Conservation (phyloP, 2,888 invertebrate species). For the Diadegma fenestrale region DNA sequence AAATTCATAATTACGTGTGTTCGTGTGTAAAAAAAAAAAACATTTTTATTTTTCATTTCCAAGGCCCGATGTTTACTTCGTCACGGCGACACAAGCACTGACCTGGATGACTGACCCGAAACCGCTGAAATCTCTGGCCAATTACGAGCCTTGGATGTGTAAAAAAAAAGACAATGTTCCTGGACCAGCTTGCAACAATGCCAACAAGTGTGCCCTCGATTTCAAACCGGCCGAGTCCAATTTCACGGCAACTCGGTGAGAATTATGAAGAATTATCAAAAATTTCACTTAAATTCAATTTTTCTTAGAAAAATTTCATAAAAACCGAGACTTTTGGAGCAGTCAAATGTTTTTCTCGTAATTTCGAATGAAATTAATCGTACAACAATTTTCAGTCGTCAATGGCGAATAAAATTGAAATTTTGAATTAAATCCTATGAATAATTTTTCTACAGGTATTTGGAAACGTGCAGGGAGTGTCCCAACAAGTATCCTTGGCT, state of each 20-base stretch:
- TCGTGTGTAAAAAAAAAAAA: neutral
- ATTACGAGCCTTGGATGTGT: constrained; percentile 94
- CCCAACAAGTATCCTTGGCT: constrained; percentile 95
- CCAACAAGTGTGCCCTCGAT: constrained; percentile 93
- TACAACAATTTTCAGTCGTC: neutral
- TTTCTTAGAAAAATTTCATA: no score
- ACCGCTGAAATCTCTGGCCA: constrained; percentile 88
- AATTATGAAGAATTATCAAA: neutral
- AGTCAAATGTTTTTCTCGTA: no score
- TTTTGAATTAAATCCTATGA: neutral
- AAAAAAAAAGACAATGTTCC: constrained; percentile 90
- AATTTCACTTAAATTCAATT: no score
- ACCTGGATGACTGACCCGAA: constrained; percentile 96
- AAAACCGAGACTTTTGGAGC: no score
- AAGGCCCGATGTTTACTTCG: constrained; percentile 94
- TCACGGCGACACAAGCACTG: constrained; percentile 94
- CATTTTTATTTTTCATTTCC: constrained; percentile 73
- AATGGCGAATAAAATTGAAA: neutral
- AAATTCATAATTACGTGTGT: no score
- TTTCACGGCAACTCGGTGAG: constrained; percentile 90
- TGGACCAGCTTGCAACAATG: constrained; percentile 91
- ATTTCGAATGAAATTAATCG: no score
- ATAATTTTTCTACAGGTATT: constrained; percentile 87
- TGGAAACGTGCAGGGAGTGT: constrained; percentile 95
- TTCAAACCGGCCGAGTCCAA: constrained; percentile 92